These are phyloP conservation scores for Ostrea denselamellosa DNA, from an alignment of 1,140 invertebrate species.

Conservation along the genomic window DNA sequence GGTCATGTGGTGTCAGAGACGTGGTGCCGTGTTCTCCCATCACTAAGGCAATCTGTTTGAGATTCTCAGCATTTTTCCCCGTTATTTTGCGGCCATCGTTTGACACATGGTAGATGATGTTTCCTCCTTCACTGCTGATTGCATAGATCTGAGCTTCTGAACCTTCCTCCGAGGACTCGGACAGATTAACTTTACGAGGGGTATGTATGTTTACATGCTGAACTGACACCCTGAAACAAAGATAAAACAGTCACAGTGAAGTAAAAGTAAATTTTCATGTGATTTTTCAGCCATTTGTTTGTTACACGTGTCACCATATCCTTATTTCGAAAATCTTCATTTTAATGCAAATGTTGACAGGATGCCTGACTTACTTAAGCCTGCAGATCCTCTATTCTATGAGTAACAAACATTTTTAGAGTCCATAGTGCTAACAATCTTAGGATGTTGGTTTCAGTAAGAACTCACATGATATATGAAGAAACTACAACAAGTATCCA, in stretches of 20 bases:
- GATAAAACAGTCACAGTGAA: background rate
- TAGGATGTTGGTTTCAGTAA: no score
- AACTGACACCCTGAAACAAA: conserved; percentile 84
- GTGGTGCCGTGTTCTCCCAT: conserved; percentile 69
- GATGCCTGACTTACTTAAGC: no score
- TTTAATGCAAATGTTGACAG: no score
- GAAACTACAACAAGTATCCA: no score
- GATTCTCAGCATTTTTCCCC: conserved; percentile 68
- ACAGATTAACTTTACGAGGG: conserved; percentile 81
- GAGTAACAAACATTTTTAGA: no score
- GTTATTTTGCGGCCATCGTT: conserved; percentile 65
- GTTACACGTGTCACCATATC: no score
- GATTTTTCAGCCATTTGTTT: no score
- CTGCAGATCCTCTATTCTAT: no score
- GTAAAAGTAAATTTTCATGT: no score
- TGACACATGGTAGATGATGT: conserved; percentile 90
- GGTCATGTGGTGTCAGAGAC: conserved; percentile 62
- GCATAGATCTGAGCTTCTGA: conserved; percentile 87
- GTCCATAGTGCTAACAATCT: no score
- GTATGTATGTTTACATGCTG: conserved; percentile 89
- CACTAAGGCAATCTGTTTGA: conserved; percentile 73
- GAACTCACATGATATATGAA: no score
- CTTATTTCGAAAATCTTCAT: no score
- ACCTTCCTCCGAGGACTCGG: conserved; percentile 69
- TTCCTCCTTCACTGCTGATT: conserved; percentile 91